A percentile compares a stretch with the other conserved stretches of the same genome.
These are phyloP conservation scores for Sisor rabdophorus DNA, from an alignment of 2,113 vertebrate genomes.

Conservation along the genomic window DNA sequence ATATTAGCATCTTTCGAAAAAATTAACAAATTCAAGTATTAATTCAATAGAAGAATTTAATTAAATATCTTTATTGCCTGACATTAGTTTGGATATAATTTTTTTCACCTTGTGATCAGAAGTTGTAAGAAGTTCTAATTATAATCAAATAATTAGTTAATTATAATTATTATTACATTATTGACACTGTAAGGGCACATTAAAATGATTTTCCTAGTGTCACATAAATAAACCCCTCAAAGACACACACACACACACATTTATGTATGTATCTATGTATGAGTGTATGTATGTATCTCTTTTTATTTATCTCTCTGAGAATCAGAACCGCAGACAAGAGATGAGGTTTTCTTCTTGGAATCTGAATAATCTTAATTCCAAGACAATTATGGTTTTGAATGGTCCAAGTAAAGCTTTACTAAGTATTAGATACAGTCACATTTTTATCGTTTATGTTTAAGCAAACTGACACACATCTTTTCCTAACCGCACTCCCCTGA, in stretches of 20 bases:
- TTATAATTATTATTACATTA: too few relatives aligned
- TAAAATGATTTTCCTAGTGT: conserved; percentile 57
- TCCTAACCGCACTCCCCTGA: conserved; percentile 29
- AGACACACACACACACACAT: conserved; percentile 5
- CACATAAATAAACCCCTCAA: conserved; percentile 20
- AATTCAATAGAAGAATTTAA: too few relatives aligned
- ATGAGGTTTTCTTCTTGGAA: conserved; percentile 52
- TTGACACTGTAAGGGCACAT: conserved; percentile 53
- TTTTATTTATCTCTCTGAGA: too few relatives aligned
- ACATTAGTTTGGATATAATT: too few relatives aligned
- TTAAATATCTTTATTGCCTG: too few relatives aligned
- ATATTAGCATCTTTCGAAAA: too few relatives aligned
- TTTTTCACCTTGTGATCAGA: too few relatives aligned
- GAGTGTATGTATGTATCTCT: conserved; percentile 39
- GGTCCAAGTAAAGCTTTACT: conserved; percentile 44
- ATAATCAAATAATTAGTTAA: too few relatives aligned
- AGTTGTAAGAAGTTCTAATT: too few relatives aligned
- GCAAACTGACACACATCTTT: conserved; percentile 41
- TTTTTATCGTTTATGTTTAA: conserved; percentile 40
- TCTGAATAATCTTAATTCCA: conserved; percentile 48
- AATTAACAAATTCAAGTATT: too few relatives aligned
- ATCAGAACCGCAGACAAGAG: conserved; percentile 49
- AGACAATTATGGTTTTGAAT: conserved; percentile 53
- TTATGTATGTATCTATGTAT: conserved; percentile 40
- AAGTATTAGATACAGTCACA: conserved; percentile 42